phyloP scores from a whole-genome alignment of 2,797 vertebrate species.

The Xenentodon cancila region DNA sequence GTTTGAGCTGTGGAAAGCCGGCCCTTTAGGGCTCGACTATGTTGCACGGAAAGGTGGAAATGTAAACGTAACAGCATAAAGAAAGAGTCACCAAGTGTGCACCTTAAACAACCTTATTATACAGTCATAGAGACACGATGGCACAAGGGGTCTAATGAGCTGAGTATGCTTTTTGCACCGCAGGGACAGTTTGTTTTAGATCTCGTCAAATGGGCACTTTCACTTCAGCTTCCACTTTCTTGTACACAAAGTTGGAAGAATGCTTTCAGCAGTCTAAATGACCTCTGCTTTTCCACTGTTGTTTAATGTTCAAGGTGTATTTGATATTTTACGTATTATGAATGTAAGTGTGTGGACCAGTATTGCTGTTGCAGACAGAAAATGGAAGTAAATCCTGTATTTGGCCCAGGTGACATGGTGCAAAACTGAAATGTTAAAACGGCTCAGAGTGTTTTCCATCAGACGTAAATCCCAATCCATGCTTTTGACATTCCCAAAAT shows the following conservation, averaged over 20 bases:
- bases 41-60: slow-evolving; percentile 4
- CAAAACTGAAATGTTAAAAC: not conserved
- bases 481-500: slow-evolving; percentile 6
- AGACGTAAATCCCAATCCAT: slow-evolving; percentile 23
- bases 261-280: not conserved
- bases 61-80: slow-evolving; percentile 10
- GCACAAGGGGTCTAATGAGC: slow-evolving; percentile 11
- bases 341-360: too few relatives aligned
- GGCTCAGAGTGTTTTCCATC: too few relatives aligned
- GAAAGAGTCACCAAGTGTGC: not conserved
- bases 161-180: not conserved
- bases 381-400: slow-evolving; percentile 32
- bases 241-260: slow-evolving; percentile 6
- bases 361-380: slow-evolving; percentile 5
- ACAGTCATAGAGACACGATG: slow-evolving; percentile 8
- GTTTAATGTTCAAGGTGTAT: not conserved
- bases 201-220: slow-evolving; percentile 2
- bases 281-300: slow-evolving; percentile 5
- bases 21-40: slow-evolving; percentile 1
- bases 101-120: slow-evolving; percentile 1
- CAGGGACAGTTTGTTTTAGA: slow-evolving; percentile 24
- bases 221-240: slow-evolving; percentile 13
- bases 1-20: not conserved
- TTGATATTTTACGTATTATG: not conserved
- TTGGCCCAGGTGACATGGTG: slow-evolving; percentile 47